phyloP scores from a whole-genome alignment of 2,113 vertebrate genomes.

The Axis porcinus region DNA sequence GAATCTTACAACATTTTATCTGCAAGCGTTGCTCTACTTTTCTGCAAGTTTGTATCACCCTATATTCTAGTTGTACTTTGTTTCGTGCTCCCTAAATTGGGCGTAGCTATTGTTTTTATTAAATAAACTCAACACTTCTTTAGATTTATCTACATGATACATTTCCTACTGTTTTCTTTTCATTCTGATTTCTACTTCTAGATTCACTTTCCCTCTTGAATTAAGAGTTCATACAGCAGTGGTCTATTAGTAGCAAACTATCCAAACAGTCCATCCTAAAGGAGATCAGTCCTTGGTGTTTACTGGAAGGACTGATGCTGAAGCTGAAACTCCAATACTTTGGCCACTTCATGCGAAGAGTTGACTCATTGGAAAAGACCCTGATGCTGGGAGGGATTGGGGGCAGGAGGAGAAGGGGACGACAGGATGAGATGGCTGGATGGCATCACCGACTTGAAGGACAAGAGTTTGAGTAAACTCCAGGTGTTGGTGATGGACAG shows the following conservation, averaged over 20 bases:
- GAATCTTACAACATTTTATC: background rate
- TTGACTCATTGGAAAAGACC: too few relatives aligned
- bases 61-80: background rate
- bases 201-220: background rate
- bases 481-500: too few relatives aligned
- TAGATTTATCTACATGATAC: background rate
- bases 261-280: too few relatives aligned
- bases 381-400: too few relatives aligned
- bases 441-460: too few relatives aligned
- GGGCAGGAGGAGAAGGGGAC: too few relatives aligned
- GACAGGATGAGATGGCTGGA: too few relatives aligned
- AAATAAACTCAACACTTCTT: background rate
- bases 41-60: background rate
- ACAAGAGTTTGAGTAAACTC: too few relatives aligned
- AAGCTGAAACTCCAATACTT: too few relatives aligned
- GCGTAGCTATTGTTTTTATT: background rate
- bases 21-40: background rate
- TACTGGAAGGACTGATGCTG: too few relatives aligned
- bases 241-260: background rate
- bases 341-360: too few relatives aligned
- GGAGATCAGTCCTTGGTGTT: too few relatives aligned
- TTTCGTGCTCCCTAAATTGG: background rate
- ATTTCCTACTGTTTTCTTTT: background rate
- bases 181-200: background rate
- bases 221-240: background rate